A percentile compares a stretch with the other conserved stretches of the same genome.
phyloP scores from a whole-genome alignment of 2,113 vertebrate species.

The Piliocolobus tephrosceles region DNA sequence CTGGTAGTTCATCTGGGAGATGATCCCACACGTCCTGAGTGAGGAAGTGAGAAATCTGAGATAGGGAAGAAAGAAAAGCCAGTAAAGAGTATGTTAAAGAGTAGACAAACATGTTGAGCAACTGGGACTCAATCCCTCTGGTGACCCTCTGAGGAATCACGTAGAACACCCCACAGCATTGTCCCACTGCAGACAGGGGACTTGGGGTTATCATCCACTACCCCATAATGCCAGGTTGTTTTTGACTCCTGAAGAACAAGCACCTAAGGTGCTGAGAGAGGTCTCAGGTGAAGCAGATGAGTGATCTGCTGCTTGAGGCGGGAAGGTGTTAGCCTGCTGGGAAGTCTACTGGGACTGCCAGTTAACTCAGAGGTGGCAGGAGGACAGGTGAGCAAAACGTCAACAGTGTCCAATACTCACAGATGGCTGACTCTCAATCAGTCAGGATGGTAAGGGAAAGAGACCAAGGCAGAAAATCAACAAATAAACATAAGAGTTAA shows the following conservation, averaged over 20 bases:
- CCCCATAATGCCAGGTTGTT: not conserved
- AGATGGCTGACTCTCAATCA: not conserved
- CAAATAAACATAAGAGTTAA: not conserved
- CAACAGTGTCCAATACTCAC: not conserved
- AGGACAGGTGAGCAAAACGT: rapidly evolving
- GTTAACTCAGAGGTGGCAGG: too few species aligned
- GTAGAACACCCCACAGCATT: not conserved
- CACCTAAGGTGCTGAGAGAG: not conserved
- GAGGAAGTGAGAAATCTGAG: not conserved
- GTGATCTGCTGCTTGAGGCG: not conserved
- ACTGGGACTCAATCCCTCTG: not conserved
- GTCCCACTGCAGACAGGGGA: too few species aligned
- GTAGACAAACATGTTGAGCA: not conserved
- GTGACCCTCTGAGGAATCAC: not conserved
- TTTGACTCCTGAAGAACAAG: not conserved
- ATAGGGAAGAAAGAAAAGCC: not conserved
- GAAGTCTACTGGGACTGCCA: not conserved
- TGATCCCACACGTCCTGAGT: not conserved
- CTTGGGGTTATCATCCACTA: not conserved
- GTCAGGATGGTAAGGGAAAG: not conserved
- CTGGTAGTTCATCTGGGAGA: not conserved
- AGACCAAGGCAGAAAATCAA: not conserved
- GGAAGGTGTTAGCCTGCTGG: not conserved
- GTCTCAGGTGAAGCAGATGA: not conserved
- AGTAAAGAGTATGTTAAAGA: not conserved